Evolutionary conservation across 2,888 invertebrate species (phyloP).

Genomic region (Blera fallax): DNA sequence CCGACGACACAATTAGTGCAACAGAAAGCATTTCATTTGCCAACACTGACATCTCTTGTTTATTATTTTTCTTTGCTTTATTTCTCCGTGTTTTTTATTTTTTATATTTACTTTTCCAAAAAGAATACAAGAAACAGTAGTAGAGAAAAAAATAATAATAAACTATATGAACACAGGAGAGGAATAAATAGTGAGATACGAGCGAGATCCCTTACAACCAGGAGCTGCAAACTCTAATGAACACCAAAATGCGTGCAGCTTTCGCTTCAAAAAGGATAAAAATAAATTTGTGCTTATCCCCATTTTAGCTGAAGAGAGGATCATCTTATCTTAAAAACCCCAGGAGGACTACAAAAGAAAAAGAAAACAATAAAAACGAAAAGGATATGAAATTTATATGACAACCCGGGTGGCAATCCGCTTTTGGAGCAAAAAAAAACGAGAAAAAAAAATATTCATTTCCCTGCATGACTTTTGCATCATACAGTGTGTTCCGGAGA

Average conservation of each 20-base stretch:
- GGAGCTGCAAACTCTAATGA: background rate
- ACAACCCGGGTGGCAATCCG: conserved; percentile 10
- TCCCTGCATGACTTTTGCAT: conserved; percentile 46
- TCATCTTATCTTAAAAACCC: conserved; percentile 31
- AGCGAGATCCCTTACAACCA: background rate
- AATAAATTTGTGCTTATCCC: conserved; percentile 3
- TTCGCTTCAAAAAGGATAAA: background rate
- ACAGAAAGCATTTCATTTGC: conserved; percentile 28
- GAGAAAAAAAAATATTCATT: conserved; percentile 51
- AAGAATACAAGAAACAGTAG: background rate
- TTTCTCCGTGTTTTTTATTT: conserved; percentile 21
- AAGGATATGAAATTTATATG: conserved; percentile 55
- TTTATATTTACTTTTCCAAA: conserved; percentile 16
- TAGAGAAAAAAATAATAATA: background rate
- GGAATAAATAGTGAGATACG: conserved; percentile 5
- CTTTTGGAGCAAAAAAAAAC: conserved; percentile 30
- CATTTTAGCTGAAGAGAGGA: conserved; percentile 4
- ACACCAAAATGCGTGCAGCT: conserved; percentile 10
- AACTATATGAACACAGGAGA: conserved; percentile 3
- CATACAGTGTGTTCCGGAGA: no score
- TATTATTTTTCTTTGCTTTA: conserved; percentile 6
- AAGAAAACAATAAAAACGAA: conserved; percentile 16
- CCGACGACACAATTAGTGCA: conserved; percentile 39
- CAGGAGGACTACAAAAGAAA: background rate
- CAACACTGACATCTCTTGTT: conserved; percentile 21